phyloP scores from a whole-genome alignment of 2,797 vertebrate species.

The Scomberomorus guttatus region DNA sequence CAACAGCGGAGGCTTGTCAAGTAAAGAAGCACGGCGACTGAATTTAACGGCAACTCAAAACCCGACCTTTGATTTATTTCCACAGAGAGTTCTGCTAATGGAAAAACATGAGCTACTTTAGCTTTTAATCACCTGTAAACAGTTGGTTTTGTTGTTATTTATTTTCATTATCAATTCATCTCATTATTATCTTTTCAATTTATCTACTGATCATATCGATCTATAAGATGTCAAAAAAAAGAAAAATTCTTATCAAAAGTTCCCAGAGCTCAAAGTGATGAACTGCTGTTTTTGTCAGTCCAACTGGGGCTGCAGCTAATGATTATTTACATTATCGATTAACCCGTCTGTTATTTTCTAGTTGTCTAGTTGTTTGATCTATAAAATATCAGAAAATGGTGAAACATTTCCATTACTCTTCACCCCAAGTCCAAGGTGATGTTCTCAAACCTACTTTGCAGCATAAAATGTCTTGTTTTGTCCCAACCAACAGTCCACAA shows the following conservation, averaged over 20 bases:
- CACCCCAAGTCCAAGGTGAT: not conserved
- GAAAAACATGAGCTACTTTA: slow-evolving; percentile 15
- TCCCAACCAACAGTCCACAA: no score
- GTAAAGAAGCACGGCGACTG: slow-evolving; percentile 35
- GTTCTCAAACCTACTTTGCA: not conserved
- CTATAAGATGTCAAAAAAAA: not conserved
- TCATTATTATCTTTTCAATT: not conserved
- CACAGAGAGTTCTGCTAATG: slow-evolving; percentile 16
- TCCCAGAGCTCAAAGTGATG: no score
- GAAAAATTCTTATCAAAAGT: not conserved
- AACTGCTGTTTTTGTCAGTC: no score
- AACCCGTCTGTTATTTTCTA: no score
- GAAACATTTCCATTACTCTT: no score
- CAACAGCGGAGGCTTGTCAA: slow-evolving; percentile 45
- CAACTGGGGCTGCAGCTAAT: no score
- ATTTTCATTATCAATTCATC: not conserved
- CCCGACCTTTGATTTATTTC: slow-evolving; percentile 49
- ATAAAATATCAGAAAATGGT: no score
- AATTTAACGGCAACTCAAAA: slow-evolving; percentile 57
- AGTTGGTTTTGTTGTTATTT: not conserved
- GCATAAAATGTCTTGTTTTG: no score
- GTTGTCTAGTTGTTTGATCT: no score
- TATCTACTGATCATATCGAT: not conserved
- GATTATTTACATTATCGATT: no score
- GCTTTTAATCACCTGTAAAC: slow-evolving; percentile 17